A percentile compares a stretch with the other conserved stretches of the same genome.
phyloP scores from a whole-genome alignment of 1,140 invertebrate species.

The Drosophila paulistorum region DNA sequence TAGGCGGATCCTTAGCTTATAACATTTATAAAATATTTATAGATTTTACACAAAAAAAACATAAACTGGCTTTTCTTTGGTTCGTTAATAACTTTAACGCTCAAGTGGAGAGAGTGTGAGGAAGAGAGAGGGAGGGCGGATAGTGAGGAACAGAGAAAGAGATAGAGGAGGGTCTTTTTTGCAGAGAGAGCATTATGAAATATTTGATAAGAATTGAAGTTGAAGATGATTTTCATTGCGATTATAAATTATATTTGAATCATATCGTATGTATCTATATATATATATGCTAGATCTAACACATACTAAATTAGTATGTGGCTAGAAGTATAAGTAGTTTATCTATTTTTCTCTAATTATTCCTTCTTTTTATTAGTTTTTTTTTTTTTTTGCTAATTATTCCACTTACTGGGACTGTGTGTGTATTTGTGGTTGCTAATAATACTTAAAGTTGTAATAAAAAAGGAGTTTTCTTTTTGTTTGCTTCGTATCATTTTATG shows the following conservation, averaged over 20 bases:
- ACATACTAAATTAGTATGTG: conserved; percentile 18
- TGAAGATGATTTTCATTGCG: conserved; percentile 7
- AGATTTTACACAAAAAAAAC: conserved; percentile 40
- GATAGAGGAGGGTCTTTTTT: neutral
- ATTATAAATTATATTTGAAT: conserved; percentile 14
- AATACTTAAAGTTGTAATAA: conserved; percentile 36
- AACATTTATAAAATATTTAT: conserved; percentile 63
- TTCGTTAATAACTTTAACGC: conserved; percentile 40
- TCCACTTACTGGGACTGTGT: conserved; percentile 52
- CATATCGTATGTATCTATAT: neutral
- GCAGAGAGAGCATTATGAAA: conserved; percentile 7
- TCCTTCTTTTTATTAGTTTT: conserved; percentile 8
- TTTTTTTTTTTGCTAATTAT: conserved; percentile 54
- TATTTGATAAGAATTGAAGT: conserved; percentile 22
- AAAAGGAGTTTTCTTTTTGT: neutral
- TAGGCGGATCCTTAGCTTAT: conserved; percentile 43
- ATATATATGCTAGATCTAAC: conserved; percentile 3
- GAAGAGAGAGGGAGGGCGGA: conserved; percentile 30
- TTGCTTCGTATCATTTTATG: neutral
- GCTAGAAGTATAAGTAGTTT: conserved; percentile 33
- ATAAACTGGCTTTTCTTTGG: conserved; percentile 65
- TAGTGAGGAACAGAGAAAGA: neutral
- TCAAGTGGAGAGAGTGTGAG: conserved; percentile 20
- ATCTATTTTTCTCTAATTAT: conserved; percentile 47
- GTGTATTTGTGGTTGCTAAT: conserved; percentile 31